A percentile compares a stretch with the other conserved stretches of the same genome.
Evolutionary conservation across 2,113 vertebrate species (phyloP).

Genomic region (Sclerurus mexicanus): DNA sequence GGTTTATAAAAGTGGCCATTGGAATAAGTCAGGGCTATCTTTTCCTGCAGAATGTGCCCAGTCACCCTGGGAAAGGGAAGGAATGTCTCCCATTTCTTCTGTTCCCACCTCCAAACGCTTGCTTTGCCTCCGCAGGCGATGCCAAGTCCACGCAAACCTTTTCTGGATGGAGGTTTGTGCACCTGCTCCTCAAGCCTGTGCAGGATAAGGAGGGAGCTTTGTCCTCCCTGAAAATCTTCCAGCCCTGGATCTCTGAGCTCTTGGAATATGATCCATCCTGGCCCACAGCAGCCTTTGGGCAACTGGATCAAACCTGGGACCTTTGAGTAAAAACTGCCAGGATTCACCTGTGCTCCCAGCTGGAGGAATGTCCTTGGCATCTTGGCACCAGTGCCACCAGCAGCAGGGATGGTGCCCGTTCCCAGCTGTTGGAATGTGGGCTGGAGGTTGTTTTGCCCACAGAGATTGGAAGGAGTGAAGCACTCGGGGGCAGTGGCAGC

Average conservation of each 20-base stretch:
- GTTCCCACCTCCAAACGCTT: neutral
- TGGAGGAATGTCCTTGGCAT: neutral
- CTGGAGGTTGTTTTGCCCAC: neutral
- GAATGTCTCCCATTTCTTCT: neutral
- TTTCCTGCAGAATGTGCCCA: neutral
- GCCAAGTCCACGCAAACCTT: neutral
- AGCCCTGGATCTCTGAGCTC: neutral
- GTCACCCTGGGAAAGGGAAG: neutral
- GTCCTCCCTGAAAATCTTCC: neutral
- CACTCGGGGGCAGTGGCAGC: neutral
- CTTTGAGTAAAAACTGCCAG: neutral
- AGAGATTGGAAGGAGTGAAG: neutral
- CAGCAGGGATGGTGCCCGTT: neutral
- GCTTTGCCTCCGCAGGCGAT: neutral
- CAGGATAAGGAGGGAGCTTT: neutral
- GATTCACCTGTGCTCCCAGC: neutral
- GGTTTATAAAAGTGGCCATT: neutral
- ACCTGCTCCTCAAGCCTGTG: neutral
- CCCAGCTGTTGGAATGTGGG: neutral
- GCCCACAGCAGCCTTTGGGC: neutral
- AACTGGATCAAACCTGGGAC: neutral
- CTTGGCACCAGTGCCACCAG: neutral
- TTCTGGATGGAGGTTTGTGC: constrained; percentile 13
- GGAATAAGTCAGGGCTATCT: neutral
- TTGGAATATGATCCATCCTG: neutral